Evolutionary conservation across 2,113 vertebrate species (phyloP).

Genomic region (Rhea americana): DNA sequence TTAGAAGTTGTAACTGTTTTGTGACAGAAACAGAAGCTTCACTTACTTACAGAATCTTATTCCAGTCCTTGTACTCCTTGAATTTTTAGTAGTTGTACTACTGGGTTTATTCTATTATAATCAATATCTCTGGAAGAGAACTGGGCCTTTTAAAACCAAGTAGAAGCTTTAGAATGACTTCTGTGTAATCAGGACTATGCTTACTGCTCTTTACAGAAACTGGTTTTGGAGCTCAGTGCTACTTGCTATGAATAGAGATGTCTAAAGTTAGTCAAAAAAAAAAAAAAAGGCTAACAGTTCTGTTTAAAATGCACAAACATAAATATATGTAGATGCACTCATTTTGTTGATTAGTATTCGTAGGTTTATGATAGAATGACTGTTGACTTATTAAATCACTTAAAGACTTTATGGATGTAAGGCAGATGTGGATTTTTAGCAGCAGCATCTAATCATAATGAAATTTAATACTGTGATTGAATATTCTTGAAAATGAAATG

Average conservation of each 20-base stretch:
- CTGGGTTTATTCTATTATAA: neutral
- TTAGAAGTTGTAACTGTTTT: neutral
- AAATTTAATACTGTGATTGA: constrained; percentile 37
- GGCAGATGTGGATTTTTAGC: neutral
- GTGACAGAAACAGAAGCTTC: neutral
- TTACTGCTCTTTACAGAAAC: neutral
- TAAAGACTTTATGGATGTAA: neutral
- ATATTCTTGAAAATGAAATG: neutral
- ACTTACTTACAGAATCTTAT: neutral
- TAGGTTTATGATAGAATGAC: neutral
- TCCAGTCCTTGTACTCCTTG: neutral
- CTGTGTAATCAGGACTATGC: neutral
- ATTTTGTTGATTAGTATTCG: constrained; percentile 21
- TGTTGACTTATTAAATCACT: neutral
- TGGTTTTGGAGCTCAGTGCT: accelerated
- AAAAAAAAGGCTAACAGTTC: neutral
- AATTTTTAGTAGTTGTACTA: too few species aligned
- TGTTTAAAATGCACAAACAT: constrained; percentile 7
- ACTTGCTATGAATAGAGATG: neutral
- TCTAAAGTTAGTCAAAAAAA: neutral
- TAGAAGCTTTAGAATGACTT: neutral
- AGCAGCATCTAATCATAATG: neutral
- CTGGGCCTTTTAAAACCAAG: neutral
- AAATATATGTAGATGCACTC: neutral
- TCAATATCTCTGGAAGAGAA: neutral